phyloP scores from a whole-genome alignment of 2,113 vertebrate species.

The Vimba vimba region DNA sequence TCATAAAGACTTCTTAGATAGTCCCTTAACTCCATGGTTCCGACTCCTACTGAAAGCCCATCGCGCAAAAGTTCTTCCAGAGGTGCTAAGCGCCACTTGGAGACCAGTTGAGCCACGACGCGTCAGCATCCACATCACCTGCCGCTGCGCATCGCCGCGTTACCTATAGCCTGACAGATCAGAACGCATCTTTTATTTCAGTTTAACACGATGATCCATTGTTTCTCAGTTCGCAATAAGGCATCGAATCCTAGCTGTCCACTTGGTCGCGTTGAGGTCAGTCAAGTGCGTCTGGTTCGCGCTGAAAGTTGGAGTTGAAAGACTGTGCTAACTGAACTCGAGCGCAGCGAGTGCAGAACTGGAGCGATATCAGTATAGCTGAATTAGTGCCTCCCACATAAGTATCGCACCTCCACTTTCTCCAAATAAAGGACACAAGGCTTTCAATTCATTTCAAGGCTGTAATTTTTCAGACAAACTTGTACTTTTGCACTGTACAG shows the following conservation, averaged over 20 bases:
- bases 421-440: constrained; percentile 17
- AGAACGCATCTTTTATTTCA: constrained; percentile 9
- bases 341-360: constrained; percentile 21
- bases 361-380: constrained; percentile 30
- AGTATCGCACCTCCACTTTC: constrained; percentile 56
- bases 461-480: not conserved
- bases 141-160: constrained; percentile 4
- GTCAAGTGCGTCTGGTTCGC: not conserved
- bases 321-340: constrained; percentile 5
- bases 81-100: constrained; percentile 33
- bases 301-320: constrained; percentile 25
- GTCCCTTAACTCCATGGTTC: constrained; percentile 5
- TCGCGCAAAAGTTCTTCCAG: constrained; percentile 48
- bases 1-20: constrained; percentile 36
- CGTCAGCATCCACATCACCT: constrained; percentile 34
- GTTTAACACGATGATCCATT: not conserved
- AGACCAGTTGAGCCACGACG: constrained; percentile 46
- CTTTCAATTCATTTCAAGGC: constrained; percentile 27
- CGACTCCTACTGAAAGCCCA: constrained; percentile 45
- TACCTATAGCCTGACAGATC: not conserved
- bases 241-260: not conserved
- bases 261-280: not conserved
- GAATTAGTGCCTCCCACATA: constrained; percentile 55
- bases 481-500: not conserved
- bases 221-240: not conserved